Base-by-base conservation (phyloP, 2,113 vertebrate species). In the Tachysurus vachellii region DNA sequence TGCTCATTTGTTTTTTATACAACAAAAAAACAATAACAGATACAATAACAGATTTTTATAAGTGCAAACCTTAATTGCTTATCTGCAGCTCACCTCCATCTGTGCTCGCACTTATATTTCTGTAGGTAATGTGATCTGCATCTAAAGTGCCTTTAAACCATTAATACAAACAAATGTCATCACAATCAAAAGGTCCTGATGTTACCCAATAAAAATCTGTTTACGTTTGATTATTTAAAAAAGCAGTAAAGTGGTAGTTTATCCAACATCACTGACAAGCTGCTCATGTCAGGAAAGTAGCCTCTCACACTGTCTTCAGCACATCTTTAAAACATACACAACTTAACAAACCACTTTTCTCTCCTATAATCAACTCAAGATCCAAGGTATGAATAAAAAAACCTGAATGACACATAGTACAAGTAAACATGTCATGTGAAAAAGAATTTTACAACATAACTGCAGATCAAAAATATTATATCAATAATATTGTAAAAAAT, bases 101-200 rank as follows among this genome's bases (percentile, higher is more conserved):
- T 83, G 1, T 16, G 0, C 4, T 28, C 68, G 19, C 77, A 82
- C 53, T 80, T 36, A 9, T 53, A n/a, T 79, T 83, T 73, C 54
- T 70, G 57, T 57, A 56, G 23, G 61, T 88, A 62, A 91, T 94
- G 93, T 93, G 91, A 89, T 93, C 70, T 92, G 59, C 17, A 86
- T 76, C 6, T 91, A 93, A 94, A 89, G 92, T 94, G 93, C 94
- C 91, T 88, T 86, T 19, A 88, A 88, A 85, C 21, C 86, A 62
- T 80, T 83, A 91, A 86, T 85, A 91, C 62, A 92, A 23, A 90
- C 89, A 19, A 47, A n/a, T 9, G 5, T 82, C 61, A 82, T 64
- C 61, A 53, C 44, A 53, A 56, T 31, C 28, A 84, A 36, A 1
- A 84, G 1, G 2, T 57, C 14, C 28, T 12, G 13, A 50, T 68